phyloP scores from a whole-genome alignment of 2,888 invertebrate species.

The Corythucha ciliata region DNA sequence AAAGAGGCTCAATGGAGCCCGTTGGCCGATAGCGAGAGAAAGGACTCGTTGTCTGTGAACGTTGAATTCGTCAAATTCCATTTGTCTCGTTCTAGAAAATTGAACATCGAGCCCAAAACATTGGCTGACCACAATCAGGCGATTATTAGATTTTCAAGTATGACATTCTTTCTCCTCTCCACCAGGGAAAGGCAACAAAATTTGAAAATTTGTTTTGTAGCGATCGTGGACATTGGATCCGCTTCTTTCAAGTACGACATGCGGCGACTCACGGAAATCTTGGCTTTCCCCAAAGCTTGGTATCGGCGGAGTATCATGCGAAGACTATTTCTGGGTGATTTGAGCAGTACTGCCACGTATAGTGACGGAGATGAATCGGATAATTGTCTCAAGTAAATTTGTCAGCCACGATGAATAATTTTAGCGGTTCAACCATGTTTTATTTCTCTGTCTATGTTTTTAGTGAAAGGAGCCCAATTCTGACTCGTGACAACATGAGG shows the following conservation, averaged over 20 bases:
- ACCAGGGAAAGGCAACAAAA: too few species aligned
- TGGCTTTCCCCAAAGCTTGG: constrained; percentile 98
- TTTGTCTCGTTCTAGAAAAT: constrained; percentile 78
- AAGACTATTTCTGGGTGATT: constrained; percentile 85
- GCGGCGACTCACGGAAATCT: constrained; percentile 89
- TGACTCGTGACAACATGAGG: constrained; percentile 48
- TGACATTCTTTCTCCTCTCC: constrained; percentile 42
- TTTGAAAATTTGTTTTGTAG: too few species aligned
- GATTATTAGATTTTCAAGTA: constrained; percentile 86
- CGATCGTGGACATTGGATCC: constrained; percentile 89
- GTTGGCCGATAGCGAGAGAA: constrained; percentile 76
- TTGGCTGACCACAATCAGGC: constrained; percentile 63
- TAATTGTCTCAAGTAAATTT: constrained; percentile 24
- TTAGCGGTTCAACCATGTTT: neutral
- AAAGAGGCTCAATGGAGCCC: constrained; percentile 82
- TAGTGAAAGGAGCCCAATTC: constrained; percentile 32
- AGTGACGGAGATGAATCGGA: constrained; percentile 38
- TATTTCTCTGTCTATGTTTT: constrained; percentile 7
- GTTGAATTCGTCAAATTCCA: constrained; percentile 97
- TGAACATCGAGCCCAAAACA: constrained; percentile 56
- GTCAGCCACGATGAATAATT: neutral
- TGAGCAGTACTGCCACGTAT: constrained; percentile 51
- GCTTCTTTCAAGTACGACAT: constrained; percentile 98
- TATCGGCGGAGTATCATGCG: constrained; percentile 89
- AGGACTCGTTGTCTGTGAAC: constrained; percentile 91